phyloP scores from a whole-genome alignment of 1,140 invertebrate species.

The Orius laevigatus region DNA sequence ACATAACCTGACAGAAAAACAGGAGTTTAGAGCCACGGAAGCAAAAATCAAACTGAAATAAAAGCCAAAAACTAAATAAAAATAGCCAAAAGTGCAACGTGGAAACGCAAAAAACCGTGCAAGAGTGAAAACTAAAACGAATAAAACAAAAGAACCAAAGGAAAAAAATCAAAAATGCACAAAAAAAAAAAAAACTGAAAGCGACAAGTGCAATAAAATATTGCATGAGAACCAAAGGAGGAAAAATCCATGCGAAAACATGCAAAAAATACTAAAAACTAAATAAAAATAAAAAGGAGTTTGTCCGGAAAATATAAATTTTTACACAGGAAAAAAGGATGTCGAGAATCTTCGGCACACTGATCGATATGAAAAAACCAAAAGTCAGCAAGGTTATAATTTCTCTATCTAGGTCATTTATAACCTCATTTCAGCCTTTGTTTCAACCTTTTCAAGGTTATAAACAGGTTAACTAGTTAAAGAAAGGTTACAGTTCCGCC shows the following conservation, averaged over 20 bases:
- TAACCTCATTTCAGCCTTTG: too few relatives aligned
- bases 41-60: not conserved
- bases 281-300: constrained; percentile 2
- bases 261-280: not conserved
- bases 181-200: not conserved
- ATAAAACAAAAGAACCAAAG: constrained; percentile 13
- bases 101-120: not conserved
- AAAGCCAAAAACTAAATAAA: not conserved
- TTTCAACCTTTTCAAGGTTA: too few relatives aligned
- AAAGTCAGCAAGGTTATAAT: too few relatives aligned
- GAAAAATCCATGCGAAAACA: constrained; percentile 1
- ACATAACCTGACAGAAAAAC: too few relatives aligned
- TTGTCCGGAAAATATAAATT: constrained; percentile 10
- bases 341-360: not conserved
- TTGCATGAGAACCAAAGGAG: not conserved
- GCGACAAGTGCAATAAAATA: not conserved
- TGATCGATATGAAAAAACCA: too few relatives aligned
- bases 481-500: too few relatives aligned
- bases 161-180: constrained; percentile 5
- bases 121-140: constrained; percentile 10
- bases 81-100: constrained; percentile 8
- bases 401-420: too few relatives aligned
- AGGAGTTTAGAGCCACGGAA: not conserved
- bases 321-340: not conserved
- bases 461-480: too few relatives aligned